Base-by-base conservation (phyloP, 1,140 invertebrate species). In the Caerostris darwini region DNA sequence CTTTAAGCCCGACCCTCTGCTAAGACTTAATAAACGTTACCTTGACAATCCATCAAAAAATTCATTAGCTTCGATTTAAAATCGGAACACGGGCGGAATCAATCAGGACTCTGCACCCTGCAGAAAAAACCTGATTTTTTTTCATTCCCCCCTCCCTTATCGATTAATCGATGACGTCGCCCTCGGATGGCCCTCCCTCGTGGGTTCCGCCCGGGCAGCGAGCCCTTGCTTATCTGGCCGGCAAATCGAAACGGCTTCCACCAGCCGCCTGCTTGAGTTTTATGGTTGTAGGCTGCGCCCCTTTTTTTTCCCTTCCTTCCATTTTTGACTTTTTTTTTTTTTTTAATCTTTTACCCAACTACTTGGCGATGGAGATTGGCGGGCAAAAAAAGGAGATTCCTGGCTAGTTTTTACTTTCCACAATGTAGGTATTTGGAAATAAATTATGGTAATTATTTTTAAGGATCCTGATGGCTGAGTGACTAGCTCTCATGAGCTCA, bases 121-220 rank as follows among this genome's bases (percentile, higher is more conserved):
- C 34, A 34, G 5, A 50, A 77, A 50, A 77, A 77, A 77, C 71
- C 71, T 53, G 71, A 77, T 12, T 12, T 77, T 77, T 50, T 77
- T 77, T 50, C 54, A 57, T 8, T 14, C 12, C 53, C 53, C 54
- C 81, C 10, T 53, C 53, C 82, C 82, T 17, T 57, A 92, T 92
- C 91, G 91, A 92, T 92, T 92, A 92, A 92, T 92, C 91, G 91
- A 92, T 92, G 91, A 64, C 69, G 77, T 83, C 77, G 90, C 69
- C 59, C 77, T 92, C 77, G 83, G 54, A 77, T 53, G 58, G 77
- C 82, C 57, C 54, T 54, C 88, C 89, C 56, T 61, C 56, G 77
- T 58, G 58, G 10, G 4, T 64, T 19, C 19, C 14, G 14, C 54
- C 12, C 54, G 91, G 91, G 53, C 53, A 10, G 71, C 86, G 69